Evolutionary conservation across 1,140 invertebrate species (phyloP).

Genomic region (Anadara kagoshimensis): DNA sequence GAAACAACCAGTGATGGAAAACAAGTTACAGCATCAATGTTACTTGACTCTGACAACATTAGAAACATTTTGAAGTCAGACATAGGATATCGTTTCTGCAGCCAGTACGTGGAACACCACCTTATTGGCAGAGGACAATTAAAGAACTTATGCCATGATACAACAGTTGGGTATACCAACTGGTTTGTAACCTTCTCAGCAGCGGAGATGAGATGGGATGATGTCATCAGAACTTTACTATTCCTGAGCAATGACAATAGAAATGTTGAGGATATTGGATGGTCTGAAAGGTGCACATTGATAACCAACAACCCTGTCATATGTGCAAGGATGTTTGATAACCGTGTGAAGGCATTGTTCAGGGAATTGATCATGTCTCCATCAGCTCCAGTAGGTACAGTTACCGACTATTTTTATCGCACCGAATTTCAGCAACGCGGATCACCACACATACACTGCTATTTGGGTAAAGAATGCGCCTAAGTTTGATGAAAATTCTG

Average conservation of each 20-base stretch:
- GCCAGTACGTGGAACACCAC: too few species aligned
- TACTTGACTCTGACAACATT: too few species aligned
- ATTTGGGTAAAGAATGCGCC: conserved; percentile 70
- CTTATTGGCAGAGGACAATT: conserved; percentile 20
- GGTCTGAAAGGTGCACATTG: too few species aligned
- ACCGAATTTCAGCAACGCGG: conserved; percentile 74
- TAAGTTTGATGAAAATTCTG: conserved; percentile 32
- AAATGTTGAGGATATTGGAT: too few species aligned
- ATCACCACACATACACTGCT: conserved; percentile 71
- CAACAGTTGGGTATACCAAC: conserved; percentile 24
- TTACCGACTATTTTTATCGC: conserved; percentile 55
- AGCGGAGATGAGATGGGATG: conserved; percentile 37
- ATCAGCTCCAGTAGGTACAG: conserved; percentile 38
- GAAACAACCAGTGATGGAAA: not conserved
- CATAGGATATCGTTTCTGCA: too few species aligned
- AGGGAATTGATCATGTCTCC: conserved; percentile 21
- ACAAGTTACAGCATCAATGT: too few species aligned
- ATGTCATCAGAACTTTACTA: conserved; percentile 16
- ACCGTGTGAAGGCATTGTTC: conserved; percentile 33
- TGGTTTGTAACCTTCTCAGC: conserved; percentile 27
- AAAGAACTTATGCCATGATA: conserved; percentile 25
- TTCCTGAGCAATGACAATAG: too few species aligned
- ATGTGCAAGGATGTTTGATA: too few species aligned
- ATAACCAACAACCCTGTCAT: too few species aligned
- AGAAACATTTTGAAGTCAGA: too few species aligned